These are phyloP conservation scores for Apostichopus californicus DNA, from an alignment of 35 echinoderm and acorn worm species.

Conservation along the genomic window DNA sequence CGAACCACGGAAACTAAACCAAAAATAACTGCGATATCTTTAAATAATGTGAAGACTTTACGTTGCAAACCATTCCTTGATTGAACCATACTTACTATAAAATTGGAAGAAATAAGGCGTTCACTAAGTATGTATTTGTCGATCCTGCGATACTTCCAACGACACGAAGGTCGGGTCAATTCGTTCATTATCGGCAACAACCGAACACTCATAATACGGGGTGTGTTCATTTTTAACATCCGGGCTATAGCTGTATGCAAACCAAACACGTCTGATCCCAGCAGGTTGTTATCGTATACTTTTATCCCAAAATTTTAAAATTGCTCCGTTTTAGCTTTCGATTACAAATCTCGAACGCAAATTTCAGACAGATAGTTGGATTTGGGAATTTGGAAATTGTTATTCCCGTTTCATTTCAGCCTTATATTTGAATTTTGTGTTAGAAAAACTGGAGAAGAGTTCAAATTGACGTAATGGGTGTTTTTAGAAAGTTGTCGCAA, in stretches of 20 bases:
- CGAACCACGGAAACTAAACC: not conserved
- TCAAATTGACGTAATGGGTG: not conserved
- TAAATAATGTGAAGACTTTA: not conserved
- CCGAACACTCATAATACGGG: not conserved
- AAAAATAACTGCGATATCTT: not conserved
- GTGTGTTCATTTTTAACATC: conserved; percentile 48
- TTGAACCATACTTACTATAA: conserved; percentile 10
- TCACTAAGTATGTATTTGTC: not conserved
- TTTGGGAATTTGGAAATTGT: too few species aligned
- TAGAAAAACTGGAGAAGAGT: too few species aligned
- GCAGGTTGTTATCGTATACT: not conserved
- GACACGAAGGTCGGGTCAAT: not conserved
- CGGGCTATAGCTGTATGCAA: conserved; percentile 38
- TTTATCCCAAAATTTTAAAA: not conserved
- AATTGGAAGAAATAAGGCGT: conserved; percentile 52
- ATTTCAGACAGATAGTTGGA: too few species aligned
- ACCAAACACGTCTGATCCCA: conserved; percentile 39
- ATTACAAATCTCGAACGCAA: too few species aligned
- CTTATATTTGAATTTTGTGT: too few species aligned
- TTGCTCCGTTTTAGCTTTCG: not conserved
- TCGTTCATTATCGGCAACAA: not conserved
- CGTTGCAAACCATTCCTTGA: not conserved
- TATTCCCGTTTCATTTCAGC: too few species aligned
- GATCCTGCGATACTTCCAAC: not conserved
- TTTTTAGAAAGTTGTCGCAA: conserved; percentile 7